Conservation (phyloP, 2,113 vertebrate genomes). For the Plotosus lineatus region DNA sequence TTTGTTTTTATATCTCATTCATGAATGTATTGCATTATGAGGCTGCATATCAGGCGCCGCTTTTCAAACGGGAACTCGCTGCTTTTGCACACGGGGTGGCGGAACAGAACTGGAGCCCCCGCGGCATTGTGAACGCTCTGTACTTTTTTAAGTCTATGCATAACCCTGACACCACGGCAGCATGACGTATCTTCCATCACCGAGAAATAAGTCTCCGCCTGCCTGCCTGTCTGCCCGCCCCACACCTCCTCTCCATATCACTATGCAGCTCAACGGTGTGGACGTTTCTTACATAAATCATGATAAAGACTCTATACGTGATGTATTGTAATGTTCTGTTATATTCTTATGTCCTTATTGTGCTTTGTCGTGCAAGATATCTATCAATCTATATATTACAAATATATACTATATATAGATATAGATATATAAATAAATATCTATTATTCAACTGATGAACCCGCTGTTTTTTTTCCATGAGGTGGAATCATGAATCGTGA, state of each 20-base stretch:
- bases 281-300: conserved; percentile 18
- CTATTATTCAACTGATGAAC: conserved; percentile 38
- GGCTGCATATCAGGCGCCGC: conserved; percentile 29
- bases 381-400: conserved; percentile 49
- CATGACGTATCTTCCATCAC: conserved; percentile 40
- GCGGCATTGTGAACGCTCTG: background rate
- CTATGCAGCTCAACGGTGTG: conserved; percentile 45
- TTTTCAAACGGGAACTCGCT: conserved; percentile 39
- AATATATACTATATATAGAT: conserved; percentile 37
- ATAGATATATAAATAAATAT: conserved; percentile 34
- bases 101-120: conserved; percentile 42
- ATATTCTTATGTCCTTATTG: conserved; percentile 33
- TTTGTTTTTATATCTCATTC: conserved; percentile 32
- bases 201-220: background rate
- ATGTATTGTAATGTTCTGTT: conserved; percentile 18
- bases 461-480: no score
- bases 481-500: no score
- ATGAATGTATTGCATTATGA: conserved; percentile 33
- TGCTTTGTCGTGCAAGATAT: conserved; percentile 52
- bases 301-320: conserved; percentile 10
- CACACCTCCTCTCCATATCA: conserved; percentile 9
- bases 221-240: no score
- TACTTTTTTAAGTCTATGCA: conserved; percentile 11
- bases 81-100: conserved; percentile 62
- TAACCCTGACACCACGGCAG: conserved; percentile 21